Percentiles rank a stretch among this genome's conserved stretches.
Evolutionary conservation across 2,888 invertebrate species (phyloP).

Genomic region (Lithosia quadra): DNA sequence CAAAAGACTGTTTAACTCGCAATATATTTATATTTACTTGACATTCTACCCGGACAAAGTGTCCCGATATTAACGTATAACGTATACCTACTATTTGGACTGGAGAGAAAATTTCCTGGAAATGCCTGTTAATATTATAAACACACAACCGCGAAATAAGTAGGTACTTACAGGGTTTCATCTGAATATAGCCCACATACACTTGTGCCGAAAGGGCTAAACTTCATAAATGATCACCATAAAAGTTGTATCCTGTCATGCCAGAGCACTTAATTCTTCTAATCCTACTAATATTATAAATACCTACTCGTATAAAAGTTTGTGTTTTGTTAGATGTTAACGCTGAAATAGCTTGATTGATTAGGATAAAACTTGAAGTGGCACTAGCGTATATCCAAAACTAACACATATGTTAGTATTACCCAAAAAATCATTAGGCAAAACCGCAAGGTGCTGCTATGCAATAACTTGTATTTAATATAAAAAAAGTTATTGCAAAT

Average conservation of each 20-base stretch:
- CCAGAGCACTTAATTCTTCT: neutral
- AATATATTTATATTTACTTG: conserved; percentile 70
- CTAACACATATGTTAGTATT: neutral
- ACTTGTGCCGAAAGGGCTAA: neutral
- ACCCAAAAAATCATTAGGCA: neutral
- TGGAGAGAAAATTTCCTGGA: conserved; percentile 45
- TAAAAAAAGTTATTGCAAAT: conserved; percentile 12
- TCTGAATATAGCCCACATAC: neutral
- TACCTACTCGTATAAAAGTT: too few species aligned
- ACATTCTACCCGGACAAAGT: conserved; percentile 52
- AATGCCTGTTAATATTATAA: conserved; percentile 33
- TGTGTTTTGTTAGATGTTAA: neutral
- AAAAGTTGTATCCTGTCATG: neutral
- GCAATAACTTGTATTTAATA: neutral
- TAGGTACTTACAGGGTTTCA: neutral
- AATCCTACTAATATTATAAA: neutral
- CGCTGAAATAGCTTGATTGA: neutral
- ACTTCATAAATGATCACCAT: neutral
- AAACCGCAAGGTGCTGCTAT: neutral
- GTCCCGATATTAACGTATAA: conserved; percentile 59
- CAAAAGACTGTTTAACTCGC: conserved; percentile 56
- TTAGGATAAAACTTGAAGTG: neutral
- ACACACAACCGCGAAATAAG: neutral
- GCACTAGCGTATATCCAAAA: neutral
- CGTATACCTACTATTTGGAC: conserved; percentile 46